Evolutionary conservation across 2,113 vertebrate genomes (phyloP).

Genomic region (Hylia prasina): DNA sequence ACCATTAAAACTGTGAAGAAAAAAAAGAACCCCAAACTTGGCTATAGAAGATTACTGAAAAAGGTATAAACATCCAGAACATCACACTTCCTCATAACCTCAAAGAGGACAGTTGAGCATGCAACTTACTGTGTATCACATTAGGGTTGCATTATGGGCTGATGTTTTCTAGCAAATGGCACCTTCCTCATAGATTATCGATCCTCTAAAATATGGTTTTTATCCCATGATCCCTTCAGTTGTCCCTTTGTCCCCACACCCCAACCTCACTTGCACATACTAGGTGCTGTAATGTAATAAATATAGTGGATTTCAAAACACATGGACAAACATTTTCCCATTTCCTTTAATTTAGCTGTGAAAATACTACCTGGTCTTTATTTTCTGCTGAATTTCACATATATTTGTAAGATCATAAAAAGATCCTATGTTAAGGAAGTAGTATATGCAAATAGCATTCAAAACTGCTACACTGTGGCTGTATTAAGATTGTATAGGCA

Average conservation of each 20-base stretch:
- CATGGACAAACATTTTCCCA: not conserved
- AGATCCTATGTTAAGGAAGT: not conserved
- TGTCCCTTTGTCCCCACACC: not conserved
- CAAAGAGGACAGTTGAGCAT: not conserved
- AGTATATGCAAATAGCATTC: not conserved
- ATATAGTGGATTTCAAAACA: not conserved
- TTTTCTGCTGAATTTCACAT: not conserved
- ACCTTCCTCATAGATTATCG: not conserved
- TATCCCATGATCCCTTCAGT: not conserved
- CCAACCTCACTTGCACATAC: not conserved
- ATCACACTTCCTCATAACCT: not conserved
- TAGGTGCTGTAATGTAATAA: not conserved
- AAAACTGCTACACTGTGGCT: not conserved
- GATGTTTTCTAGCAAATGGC: not conserved
- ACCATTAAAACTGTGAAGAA: not conserved
- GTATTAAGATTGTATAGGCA: not conserved
- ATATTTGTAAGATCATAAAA: not conserved
- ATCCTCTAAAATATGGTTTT: not conserved
- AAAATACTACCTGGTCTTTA: not conserved
- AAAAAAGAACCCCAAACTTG: fast-evolving
- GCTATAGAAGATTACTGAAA: not conserved
- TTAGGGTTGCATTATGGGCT: not conserved
- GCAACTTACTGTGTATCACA: not conserved
- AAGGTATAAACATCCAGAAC: not conserved
- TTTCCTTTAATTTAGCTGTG: not conserved